Evolutionary conservation across 23 tunicate genomes (phyloP), one percentile per base, ranked within the genome.

Genomic region (Oikopleura dioica): DNA sequence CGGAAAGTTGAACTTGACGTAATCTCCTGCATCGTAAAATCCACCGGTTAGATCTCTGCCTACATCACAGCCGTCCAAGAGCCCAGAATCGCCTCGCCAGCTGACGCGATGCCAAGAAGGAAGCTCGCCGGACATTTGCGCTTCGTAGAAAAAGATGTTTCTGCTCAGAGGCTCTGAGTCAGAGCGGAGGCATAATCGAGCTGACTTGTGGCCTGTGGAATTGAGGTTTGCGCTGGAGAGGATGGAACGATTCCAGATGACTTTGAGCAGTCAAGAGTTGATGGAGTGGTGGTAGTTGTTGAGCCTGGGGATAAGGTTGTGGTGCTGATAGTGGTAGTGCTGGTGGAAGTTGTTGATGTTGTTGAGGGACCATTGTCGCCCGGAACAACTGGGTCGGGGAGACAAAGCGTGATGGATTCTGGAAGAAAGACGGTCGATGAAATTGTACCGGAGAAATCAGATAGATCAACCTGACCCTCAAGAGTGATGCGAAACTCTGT

Each of bases 1-100:
- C 23, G 97, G 97, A 36, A 91, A 82, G 81, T 91, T 91, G 37
- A 91, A 91, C 36, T 91, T 91, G 0, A 91, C 78, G 69, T 83
- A 91, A 76, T 83, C 94, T 31, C 87, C 92, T 1, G 81, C 89
- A 59, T 91, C 85, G 78, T 82, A 91, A 78, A 81, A 91, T 78
- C 97, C 97, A 1, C 97, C 97, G 36, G 55, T 44, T 44, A 44
- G 21, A 44, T 44, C 55, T 9, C 9, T 9, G 9, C 55, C 55
- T 9, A 44, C 55, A 44, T 44, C 55, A 44, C 55, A 44, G 21
- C 55, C 55, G 21, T 44, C 55, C 55, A 21, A 9, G 16, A 44
- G 21, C 9, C 55, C 55, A 9, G 55, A 44, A 44, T 44, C 55
- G 16, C 55, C 55, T 21, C 55, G 55, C 55, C 55, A 44, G 16